Base-by-base conservation (phyloP, 2,797 vertebrate genomes). In the Crocidura indochinensis region DNA sequence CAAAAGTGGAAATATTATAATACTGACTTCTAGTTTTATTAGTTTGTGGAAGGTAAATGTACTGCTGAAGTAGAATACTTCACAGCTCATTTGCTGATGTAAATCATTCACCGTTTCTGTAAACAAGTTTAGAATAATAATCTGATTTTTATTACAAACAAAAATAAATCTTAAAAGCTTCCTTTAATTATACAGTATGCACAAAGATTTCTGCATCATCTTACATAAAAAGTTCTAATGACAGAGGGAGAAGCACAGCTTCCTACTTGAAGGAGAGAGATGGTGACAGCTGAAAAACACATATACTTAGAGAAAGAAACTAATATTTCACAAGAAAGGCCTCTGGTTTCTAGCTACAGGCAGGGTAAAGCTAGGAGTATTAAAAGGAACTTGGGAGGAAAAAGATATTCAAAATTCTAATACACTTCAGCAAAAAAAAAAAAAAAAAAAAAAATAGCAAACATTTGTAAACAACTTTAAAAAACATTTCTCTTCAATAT, bases 71-170 rank as follows among this genome's bases (percentile, higher is more conserved):
- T 92, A 94, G 88, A 97, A 96, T 90, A 91, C 84, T 91, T 93
- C 91, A 64, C 65, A 84, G 88, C 60, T 98, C 96, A 90, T 96
- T 97, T 95, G 96, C 94, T 96, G 87, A 97, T 97, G 97, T 82
- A 98, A 98, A 98, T 96, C 92, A 97, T 92, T 97, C 93, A 96
- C 95, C 92, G 94, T 95, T 97, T 75, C 97, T 97, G 98, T 95
- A 93, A 97, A 97, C 96, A 97, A 96, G 94, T 97, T 98, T 96
- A 95, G 97, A 97, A 95, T 95, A 96, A 97, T 95, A 97, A 93
- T 96, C 95, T 97, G 73, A 96, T 95, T 95, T 98, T 97, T 95
- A 96, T 96, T 96, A 96, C 96, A 97, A 96, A 96, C 96, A 96
- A 91, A 73, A 97, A 79, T 88, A 97, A 95, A 95, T 84, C 94